phyloP scores from a whole-genome alignment of 2,113 vertebrate genomes.

The Corvus hawaiiensis region DNA sequence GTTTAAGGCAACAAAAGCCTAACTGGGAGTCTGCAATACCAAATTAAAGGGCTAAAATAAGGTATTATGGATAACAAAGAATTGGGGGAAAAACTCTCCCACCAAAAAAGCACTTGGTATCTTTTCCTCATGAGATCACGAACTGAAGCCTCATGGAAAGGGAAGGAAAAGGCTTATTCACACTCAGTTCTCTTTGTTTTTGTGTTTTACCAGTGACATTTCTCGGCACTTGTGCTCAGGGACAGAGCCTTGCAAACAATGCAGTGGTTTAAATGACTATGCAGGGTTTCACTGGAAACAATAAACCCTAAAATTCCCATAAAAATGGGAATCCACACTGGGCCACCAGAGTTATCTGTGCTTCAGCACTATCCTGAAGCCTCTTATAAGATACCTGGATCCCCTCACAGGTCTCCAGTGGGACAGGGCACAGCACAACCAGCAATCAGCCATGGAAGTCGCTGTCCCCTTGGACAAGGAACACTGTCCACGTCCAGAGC shows the following conservation, averaged over 20 bases:
- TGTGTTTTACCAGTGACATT: not conserved
- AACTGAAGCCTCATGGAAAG: not conserved
- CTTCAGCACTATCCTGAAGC: not conserved
- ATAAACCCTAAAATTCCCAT: not conserved
- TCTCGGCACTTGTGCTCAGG: not conserved
- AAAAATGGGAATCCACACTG: not conserved
- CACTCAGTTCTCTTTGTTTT: not conserved
- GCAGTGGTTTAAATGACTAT: not conserved
- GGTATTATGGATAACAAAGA: not conserved
- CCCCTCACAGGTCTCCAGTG: not conserved
- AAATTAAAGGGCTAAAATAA: not conserved
- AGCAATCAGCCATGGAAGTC: accelerated
- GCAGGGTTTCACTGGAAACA: not conserved
- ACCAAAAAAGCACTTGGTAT: not conserved
- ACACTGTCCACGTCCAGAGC: accelerated
- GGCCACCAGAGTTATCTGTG: not conserved
- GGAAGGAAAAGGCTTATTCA: not conserved
- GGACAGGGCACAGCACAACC: not conserved
- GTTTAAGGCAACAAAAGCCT: not conserved
- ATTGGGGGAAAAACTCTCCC: accelerated
- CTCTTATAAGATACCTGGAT: not conserved
- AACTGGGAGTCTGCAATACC: not conserved
- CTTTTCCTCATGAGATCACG: not conserved
- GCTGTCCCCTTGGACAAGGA: too few species aligned
- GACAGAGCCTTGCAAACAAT: not conserved